Conservation (phyloP, 2,888 invertebrate species). For the Junonia oenone region DNA sequence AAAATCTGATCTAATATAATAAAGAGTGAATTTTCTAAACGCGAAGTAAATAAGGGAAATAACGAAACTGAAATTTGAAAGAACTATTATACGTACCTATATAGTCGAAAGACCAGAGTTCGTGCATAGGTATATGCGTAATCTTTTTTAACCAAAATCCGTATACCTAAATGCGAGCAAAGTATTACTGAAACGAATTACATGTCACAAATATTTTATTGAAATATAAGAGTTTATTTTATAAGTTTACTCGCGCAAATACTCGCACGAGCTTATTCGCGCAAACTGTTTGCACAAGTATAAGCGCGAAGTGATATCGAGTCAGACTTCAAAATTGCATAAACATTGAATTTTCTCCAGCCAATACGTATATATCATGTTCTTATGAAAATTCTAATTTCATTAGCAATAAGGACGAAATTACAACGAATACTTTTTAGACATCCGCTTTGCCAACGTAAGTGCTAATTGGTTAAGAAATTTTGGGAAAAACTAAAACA, state of each 20-base stretch:
- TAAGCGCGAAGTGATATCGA: not conserved
- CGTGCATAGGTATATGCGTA: too few relatives aligned
- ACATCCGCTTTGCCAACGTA: not conserved
- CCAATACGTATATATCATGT: not conserved
- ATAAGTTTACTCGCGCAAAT: not conserved
- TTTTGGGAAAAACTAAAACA: not conserved
- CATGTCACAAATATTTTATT: too few relatives aligned
- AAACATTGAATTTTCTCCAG: not conserved
- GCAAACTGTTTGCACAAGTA: not conserved
- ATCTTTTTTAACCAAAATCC: too few relatives aligned
- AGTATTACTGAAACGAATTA: too few relatives aligned
- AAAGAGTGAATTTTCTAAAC: too few relatives aligned
- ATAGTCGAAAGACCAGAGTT: too few relatives aligned
- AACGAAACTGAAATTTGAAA: too few relatives aligned
- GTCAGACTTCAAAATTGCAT: not conserved
- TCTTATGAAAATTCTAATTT: not conserved
- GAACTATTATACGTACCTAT: too few relatives aligned
- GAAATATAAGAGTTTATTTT: too few relatives aligned
- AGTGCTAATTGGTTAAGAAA: not conserved
- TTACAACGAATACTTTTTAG: not conserved
- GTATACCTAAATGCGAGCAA: too few relatives aligned
- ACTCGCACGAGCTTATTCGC: not conserved
- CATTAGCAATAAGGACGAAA: not conserved
- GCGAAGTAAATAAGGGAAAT: too few relatives aligned
- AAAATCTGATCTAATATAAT: too few relatives aligned